Evolutionary conservation across 2,113 vertebrate species (phyloP).

Genomic region (Nicator chloris): DNA sequence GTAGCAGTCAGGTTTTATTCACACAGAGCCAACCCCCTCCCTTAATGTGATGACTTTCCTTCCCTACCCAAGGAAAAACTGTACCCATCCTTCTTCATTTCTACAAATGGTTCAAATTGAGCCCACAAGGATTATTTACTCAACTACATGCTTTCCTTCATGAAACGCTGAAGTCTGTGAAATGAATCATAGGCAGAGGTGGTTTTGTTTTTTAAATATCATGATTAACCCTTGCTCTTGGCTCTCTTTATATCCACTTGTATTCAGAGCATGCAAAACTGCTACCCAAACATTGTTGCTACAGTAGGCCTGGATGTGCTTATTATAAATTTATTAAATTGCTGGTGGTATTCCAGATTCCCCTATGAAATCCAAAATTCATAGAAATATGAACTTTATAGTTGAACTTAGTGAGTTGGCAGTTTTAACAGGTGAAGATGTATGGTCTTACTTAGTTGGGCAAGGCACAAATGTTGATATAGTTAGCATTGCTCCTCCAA

Average conservation of each 20-base stretch:
- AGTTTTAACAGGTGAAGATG: background rate
- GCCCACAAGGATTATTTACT: background rate
- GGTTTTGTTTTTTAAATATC: background rate
- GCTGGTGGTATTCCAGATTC: background rate
- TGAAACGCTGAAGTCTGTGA: background rate
- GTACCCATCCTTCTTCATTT: background rate
- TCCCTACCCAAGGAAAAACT: background rate
- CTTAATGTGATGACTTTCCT: background rate
- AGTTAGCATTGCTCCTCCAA: background rate
- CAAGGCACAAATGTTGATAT: background rate
- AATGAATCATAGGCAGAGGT: background rate
- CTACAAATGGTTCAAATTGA: background rate
- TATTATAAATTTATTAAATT: background rate
- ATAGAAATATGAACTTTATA: background rate
- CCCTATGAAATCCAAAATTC: background rate
- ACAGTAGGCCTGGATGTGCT: background rate
- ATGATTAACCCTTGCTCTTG: slow-evolving; percentile 6
- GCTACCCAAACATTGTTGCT: background rate
- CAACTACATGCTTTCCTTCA: background rate
- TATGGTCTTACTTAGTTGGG: background rate
- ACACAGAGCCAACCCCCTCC: background rate
- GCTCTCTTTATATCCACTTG: background rate
- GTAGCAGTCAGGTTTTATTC: background rate
- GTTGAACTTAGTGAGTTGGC: background rate
- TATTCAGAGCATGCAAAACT: background rate